Conservation (phyloP, 2,113 vertebrate genomes). For the Sander vitreus region DNA sequence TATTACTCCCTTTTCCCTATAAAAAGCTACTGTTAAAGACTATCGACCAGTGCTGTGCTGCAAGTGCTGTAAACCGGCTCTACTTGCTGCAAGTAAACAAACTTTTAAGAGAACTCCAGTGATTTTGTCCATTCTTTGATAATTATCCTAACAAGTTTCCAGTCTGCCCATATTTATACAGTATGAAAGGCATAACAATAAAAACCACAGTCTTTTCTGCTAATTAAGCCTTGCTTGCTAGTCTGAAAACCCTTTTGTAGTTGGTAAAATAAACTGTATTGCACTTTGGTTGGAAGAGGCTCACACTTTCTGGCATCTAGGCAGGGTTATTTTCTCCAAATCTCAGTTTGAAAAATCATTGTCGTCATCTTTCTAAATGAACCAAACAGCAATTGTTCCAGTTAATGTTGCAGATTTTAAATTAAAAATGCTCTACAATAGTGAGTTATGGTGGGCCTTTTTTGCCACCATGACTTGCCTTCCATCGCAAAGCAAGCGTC, state of each 20-base stretch:
- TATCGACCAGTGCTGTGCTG: no score
- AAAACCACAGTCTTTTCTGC: neutral
- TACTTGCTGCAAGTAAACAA: no score
- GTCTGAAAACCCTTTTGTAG: neutral
- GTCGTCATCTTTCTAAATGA: neutral
- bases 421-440: neutral
- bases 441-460: slow-evolving; percentile 24
- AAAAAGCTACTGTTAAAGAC: no score
- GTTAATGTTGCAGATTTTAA: neutral
- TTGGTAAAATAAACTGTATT: neutral
- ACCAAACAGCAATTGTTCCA: neutral
- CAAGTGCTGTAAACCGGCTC: no score
- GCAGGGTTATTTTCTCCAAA: neutral
- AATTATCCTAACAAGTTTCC: neutral
- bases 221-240: neutral
- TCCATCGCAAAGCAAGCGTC: neutral
- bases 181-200: neutral
- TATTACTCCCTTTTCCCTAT: no score
- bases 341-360: neutral
- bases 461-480: slow-evolving; percentile 9
- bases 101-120: no score
- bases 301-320: neutral
- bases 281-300: neutral
- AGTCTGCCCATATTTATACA: neutral
- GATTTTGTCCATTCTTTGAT: no score